Conservation (phyloP, 2,888 invertebrate species). For the Dicyrtomina minuta region DNA sequence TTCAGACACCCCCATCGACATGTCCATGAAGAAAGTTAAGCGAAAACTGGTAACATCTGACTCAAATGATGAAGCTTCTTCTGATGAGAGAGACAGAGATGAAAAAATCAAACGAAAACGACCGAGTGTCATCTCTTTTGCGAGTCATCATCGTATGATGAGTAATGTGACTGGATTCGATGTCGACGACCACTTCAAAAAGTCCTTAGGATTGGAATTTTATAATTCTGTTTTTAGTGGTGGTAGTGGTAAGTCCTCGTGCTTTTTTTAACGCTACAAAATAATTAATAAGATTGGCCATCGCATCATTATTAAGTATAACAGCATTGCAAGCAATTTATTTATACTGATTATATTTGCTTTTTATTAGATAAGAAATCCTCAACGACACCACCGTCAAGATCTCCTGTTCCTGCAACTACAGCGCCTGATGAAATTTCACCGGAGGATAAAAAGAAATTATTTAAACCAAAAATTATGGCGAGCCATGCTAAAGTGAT, state of each 20-base stretch:
- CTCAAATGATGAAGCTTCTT: background rate
- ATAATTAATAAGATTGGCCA: too few relatives aligned
- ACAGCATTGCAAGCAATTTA: too few relatives aligned
- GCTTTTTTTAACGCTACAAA: background rate
- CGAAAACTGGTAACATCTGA: conserved; percentile 5
- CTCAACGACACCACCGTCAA: too few relatives aligned
- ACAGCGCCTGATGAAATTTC: too few relatives aligned
- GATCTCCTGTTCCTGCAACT: too few relatives aligned
- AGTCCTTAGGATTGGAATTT: conserved; percentile 70
- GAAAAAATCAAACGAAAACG: conserved; percentile 20
- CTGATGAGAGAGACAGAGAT: too few relatives aligned
- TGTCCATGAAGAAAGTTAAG: conserved; percentile 31
- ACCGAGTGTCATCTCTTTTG: conserved; percentile 33
- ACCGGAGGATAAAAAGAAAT: too few relatives aligned
- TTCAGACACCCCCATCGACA: conserved; percentile 15
- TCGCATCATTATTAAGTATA: too few relatives aligned
- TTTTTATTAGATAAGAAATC: too few relatives aligned
- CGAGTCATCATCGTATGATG: background rate
- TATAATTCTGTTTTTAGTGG: background rate
- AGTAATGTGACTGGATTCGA: conserved; percentile 62
- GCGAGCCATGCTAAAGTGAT: too few relatives aligned
- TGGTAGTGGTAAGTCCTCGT: background rate
- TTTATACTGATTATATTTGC: too few relatives aligned
- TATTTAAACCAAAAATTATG: too few relatives aligned
- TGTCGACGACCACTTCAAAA: conserved; percentile 92